Conservation (phyloP, 2,888 invertebrate species). For the Euclidia mi region DNA sequence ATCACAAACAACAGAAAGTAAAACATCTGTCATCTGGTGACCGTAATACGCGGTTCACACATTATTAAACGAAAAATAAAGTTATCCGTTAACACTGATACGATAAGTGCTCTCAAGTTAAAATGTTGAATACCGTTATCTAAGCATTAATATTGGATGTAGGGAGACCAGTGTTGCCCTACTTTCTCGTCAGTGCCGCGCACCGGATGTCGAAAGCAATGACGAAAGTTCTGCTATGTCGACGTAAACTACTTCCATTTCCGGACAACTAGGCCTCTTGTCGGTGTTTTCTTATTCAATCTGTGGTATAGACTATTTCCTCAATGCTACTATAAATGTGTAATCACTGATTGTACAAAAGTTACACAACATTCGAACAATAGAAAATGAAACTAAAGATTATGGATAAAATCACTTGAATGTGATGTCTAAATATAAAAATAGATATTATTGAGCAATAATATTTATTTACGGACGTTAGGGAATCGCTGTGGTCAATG, state of each 20-base stretch:
- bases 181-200: slow-evolving; percentile 58
- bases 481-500: too few relatives aligned
- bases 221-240: slow-evolving; percentile 51
- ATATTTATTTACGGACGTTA: too few relatives aligned
- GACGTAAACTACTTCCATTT: slow-evolving; percentile 19
- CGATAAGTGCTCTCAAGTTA: slow-evolving; percentile 15
- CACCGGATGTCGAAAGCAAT: slow-evolving; percentile 63
- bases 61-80: not conserved
- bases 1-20: too few relatives aligned
- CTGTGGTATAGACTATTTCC: too few relatives aligned
- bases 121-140: slow-evolving; percentile 35
- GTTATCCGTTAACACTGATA: not conserved
- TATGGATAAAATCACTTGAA: too few relatives aligned
- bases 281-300: not conserved
- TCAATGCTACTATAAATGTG: too few relatives aligned
- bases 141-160: slow-evolving; percentile 16
- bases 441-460: too few relatives aligned
- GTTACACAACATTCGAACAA: too few relatives aligned
- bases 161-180: slow-evolving; percentile 42
- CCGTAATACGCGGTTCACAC: not conserved
- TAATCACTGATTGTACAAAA: too few relatives aligned
- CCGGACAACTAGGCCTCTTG: slow-evolving; percentile 12
- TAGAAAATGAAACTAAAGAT: too few relatives aligned
- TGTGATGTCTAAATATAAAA: too few relatives aligned
- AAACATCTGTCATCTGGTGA: slow-evolving; percentile 6